Evolutionary conservation across 2,113 vertebrate species (phyloP).

Genomic region (Penelope pileata): DNA sequence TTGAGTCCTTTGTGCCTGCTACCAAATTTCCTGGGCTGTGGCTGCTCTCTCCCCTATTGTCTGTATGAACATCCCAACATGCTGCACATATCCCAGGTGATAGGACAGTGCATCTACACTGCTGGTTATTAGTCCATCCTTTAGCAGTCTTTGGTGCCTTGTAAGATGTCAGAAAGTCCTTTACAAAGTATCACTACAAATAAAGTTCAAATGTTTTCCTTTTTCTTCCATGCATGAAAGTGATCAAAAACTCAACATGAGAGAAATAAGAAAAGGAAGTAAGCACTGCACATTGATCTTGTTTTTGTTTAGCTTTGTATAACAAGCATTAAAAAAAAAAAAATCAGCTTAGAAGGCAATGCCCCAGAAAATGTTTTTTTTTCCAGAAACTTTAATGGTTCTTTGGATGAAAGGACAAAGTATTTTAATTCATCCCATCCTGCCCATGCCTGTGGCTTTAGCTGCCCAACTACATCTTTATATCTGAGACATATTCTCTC

Average conservation of each 20-base stretch:
- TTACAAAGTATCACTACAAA: not conserved
- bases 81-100: not conserved
- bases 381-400: not conserved
- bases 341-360: not conserved
- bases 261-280: not conserved
- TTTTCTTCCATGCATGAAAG: accelerated
- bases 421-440: not conserved
- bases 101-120: not conserved
- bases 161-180: not conserved
- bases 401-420: not conserved
- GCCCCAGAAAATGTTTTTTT: not conserved
- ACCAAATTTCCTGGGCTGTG: not conserved
- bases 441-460: not conserved
- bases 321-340: not conserved
- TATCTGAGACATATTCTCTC: not conserved
- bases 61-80: not conserved
- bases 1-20: not conserved
- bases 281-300: not conserved
- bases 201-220: not conserved
- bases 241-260: not conserved
- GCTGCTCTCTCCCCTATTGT: not conserved
- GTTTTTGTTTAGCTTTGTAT: not conserved
- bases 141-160: not conserved
- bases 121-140: not conserved
- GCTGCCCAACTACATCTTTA: not conserved